These are phyloP conservation scores for Drosophila cyrtoloma DNA, from an alignment of 2,888 invertebrate genomes.

Conservation along the genomic window DNA sequence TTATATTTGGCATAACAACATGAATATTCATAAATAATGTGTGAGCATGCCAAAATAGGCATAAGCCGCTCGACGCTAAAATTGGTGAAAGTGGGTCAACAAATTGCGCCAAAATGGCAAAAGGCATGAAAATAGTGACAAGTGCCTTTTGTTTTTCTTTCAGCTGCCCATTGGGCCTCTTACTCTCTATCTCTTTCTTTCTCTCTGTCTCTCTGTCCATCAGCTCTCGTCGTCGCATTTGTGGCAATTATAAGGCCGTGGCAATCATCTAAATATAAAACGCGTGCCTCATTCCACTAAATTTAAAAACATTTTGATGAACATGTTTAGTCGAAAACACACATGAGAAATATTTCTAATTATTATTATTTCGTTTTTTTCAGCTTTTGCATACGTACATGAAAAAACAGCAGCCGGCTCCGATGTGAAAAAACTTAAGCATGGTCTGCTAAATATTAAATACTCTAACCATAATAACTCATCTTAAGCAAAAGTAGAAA, in stretches of 20 bases:
- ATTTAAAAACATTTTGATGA: conserved; percentile 57
- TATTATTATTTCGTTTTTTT: conserved; percentile 44
- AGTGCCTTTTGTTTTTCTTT: conserved; percentile 34
- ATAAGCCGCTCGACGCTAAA: conserved; percentile 60
- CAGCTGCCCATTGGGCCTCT: conserved; percentile 11
- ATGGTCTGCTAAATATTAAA: not conserved
- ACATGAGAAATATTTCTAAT: conserved; percentile 37
- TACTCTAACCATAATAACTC: conserved; percentile 3
- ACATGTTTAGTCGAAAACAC: conserved; percentile 62
- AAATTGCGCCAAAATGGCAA: conserved; percentile 45
- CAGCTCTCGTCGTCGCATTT: conserved; percentile 18
- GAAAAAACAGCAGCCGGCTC: conserved; percentile 18
- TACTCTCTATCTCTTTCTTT: not conserved
- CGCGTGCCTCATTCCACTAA: conserved; percentile 77
- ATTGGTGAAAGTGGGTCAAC: conserved; percentile 75
- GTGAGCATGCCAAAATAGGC: conserved; percentile 65
- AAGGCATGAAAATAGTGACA: conserved; percentile 37
- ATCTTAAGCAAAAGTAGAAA: not conserved
- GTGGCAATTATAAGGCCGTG: conserved; percentile 51
- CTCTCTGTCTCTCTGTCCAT: not conserved
- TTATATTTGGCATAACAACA: conserved; percentile 52
- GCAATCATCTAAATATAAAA: conserved; percentile 77
- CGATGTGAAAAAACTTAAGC: not conserved
- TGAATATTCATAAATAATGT: conserved; percentile 59
- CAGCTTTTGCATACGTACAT: conserved; percentile 26